phyloP scores from a whole-genome alignment of 30 jellyfish, hydroid and myxozoan genomes.

The Calvadosia cruxmelitensis region DNA sequence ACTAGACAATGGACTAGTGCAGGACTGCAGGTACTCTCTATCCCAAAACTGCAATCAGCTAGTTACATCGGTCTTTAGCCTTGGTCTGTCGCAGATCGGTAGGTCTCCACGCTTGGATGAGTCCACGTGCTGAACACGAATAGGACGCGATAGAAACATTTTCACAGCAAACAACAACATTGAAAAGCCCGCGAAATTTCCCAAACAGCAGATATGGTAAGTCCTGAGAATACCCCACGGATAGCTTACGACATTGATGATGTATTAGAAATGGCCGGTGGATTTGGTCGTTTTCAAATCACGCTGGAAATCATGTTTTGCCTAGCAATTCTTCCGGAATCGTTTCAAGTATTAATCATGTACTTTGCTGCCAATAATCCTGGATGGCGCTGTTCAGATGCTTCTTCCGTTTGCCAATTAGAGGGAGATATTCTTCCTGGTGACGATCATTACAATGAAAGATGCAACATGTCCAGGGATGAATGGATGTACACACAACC shows the following conservation, averaged over 20 bases:
- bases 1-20: too few species aligned
- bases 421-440: constrained; percentile 16
- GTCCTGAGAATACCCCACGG: too few species aligned
- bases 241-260: constrained; percentile 51
- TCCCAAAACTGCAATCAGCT: too few species aligned
- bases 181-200: too few species aligned
- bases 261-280: constrained; percentile 70
- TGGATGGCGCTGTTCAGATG: constrained; percentile 73
- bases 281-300: constrained; percentile 70
- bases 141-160: too few species aligned
- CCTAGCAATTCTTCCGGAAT: constrained; percentile 51
- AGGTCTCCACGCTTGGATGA: too few species aligned
- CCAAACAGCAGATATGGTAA: too few species aligned
- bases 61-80: too few species aligned
- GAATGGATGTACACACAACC: constrained; percentile 62
- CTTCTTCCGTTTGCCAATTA: constrained; percentile 58
- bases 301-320: constrained; percentile 53
- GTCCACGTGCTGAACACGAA: too few species aligned
- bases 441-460: constrained; percentile 2
- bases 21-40: too few species aligned
- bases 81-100: too few species aligned
- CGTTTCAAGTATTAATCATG: constrained; percentile 58
- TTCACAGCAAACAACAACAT: too few species aligned
- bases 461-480: constrained; percentile 42
- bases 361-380: constrained; percentile 80